Evolutionary conservation across 2,888 invertebrate genomes (phyloP).

Genomic region (Plagodis dolabraria): DNA sequence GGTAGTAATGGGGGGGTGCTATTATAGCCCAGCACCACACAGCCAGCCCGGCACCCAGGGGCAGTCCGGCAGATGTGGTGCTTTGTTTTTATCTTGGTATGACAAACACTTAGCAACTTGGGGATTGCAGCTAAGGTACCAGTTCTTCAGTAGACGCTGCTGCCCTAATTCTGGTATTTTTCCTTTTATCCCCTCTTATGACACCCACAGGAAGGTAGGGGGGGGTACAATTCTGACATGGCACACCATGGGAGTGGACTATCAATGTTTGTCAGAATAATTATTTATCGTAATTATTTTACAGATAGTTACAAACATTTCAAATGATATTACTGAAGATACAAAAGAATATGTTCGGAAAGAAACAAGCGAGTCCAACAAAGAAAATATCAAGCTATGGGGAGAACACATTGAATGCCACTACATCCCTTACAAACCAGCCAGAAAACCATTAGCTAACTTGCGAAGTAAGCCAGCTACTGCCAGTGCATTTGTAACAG

Average conservation of each 20-base stretch:
- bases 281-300: conserved; percentile 29
- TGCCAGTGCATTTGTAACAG: conserved; percentile 67
- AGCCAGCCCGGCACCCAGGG: no score
- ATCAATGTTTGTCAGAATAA: background rate
- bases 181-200: no score
- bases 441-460: conserved; percentile 67
- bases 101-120: no score
- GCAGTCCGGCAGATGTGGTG: no score
- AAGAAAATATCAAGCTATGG: conserved; percentile 71
- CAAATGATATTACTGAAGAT: conserved; percentile 72
- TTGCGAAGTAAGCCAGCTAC: conserved; percentile 66
- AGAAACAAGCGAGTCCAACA: conserved; percentile 57
- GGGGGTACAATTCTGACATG: no score
- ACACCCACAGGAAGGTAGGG: no score
- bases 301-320: conserved; percentile 78
- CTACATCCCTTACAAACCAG: conserved; percentile 68
- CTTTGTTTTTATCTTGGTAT: no score
- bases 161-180: no score
- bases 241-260: background rate
- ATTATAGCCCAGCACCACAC: no score
- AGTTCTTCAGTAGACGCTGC: no score
- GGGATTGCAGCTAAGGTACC: no score
- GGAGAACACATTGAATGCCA: conserved; percentile 75
- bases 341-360: conserved; percentile 73
- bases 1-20: no score